A percentile compares a stretch with the other conserved stretches of the same genome.
phyloP scores from a whole-genome alignment of 2,797 vertebrate genomes.

The Dallia pectoralis region DNA sequence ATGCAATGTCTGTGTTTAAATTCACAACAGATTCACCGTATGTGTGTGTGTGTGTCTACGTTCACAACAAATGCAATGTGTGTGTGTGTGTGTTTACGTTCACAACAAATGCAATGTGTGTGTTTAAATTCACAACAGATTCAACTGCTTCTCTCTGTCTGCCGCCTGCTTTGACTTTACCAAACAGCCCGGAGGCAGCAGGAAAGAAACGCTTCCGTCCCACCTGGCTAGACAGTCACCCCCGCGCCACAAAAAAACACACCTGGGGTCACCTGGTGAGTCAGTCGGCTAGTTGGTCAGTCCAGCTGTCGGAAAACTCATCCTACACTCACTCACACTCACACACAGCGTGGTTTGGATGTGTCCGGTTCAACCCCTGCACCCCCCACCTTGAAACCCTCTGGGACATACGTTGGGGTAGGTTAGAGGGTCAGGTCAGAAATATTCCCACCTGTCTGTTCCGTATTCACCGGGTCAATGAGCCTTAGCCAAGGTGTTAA shows the following conservation, averaged over 20 bases:
- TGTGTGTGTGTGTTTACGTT: too few relatives aligned
- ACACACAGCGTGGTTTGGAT: too few relatives aligned
- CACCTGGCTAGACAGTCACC: conserved; percentile 68
- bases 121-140: too few relatives aligned
- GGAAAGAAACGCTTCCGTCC: conserved; percentile 65
- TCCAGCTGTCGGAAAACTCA: conserved; percentile 19
- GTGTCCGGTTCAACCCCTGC: too few relatives aligned
- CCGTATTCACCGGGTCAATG: not conserved
- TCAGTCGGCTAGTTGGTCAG: not conserved
- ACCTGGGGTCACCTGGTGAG: conserved; percentile 45
- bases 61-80: too few relatives aligned
- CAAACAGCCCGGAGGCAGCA: conserved; percentile 56
- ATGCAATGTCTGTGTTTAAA: too few relatives aligned
- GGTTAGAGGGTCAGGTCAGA: not conserved
- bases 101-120: too few relatives aligned
- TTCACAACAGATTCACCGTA: too few relatives aligned
- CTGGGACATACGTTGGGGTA: not conserved
- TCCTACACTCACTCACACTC: too few relatives aligned
- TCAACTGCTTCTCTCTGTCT: not conserved
- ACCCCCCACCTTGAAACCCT: not conserved
- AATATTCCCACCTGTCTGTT: not conserved
- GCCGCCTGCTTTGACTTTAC: conserved; percentile 22
- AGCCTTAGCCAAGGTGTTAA: not conserved
- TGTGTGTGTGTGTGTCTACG: too few relatives aligned
- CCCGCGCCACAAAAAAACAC: conserved; percentile 51